Percentiles rank a stretch among this genome's conserved stretches.
phyloP scores from a whole-genome alignment of 2,888 invertebrate genomes.

The Amphipyra tragopoginis region DNA sequence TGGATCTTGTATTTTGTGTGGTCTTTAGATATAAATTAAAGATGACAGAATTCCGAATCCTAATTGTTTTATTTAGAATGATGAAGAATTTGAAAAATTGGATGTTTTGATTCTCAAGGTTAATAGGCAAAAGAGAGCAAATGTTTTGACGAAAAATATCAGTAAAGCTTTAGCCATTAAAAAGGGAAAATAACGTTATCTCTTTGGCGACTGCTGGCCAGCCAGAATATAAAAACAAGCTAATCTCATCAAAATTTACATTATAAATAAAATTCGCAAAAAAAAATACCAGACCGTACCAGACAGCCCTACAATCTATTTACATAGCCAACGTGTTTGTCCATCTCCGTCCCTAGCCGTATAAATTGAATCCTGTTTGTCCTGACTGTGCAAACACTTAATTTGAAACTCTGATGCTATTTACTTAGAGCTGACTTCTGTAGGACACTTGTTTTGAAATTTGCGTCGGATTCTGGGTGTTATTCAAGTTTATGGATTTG shows the following conservation, averaged over 20 bases:
- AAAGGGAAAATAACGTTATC: too few species aligned
- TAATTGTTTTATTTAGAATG: too few species aligned
- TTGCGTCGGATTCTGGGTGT: constrained; percentile 36
- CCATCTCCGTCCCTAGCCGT: constrained; percentile 45
- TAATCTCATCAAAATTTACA: constrained; percentile 23
- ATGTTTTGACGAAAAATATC: too few species aligned
- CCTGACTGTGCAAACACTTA: constrained; percentile 36
- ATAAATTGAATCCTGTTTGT: constrained; percentile 60
- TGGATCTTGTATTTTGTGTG: background rate
- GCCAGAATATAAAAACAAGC: constrained; percentile 18
- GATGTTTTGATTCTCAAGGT: too few species aligned
- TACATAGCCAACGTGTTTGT: constrained; percentile 57
- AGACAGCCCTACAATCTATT: constrained; percentile 51
- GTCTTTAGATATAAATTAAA: background rate
- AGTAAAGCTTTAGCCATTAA: too few species aligned
- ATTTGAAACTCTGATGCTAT: constrained; percentile 35
- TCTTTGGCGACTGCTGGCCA: background rate
- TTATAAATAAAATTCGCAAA: constrained; percentile 28
- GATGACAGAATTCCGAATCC: too few species aligned
- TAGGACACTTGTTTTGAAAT: constrained; percentile 1
- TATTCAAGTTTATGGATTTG: constrained; percentile 49
- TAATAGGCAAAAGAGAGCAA: too few species aligned
- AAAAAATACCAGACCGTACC: constrained; percentile 2
- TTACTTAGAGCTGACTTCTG: constrained; percentile 27
- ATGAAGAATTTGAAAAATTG: too few species aligned